Base-by-base conservation (phyloP, 2,113 vertebrate species). In the Tetraodon nigroviridis region DNA sequence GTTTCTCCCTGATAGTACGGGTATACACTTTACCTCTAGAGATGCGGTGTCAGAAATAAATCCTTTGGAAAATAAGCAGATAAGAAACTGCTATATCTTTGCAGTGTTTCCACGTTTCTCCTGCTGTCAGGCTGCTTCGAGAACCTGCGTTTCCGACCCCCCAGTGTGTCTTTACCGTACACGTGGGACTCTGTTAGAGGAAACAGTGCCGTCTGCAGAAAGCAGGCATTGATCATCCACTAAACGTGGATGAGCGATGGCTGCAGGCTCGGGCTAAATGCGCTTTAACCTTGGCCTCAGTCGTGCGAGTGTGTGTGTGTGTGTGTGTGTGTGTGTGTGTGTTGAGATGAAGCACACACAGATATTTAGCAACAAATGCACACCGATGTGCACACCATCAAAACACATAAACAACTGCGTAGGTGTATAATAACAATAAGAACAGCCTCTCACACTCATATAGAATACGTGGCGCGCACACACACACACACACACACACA, bases 221-320 rank as follows among this genome's bases (percentile, higher is more conserved):
- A 74, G 69, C 48, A 15, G 41, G 41, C 72, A 71, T 70, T 29
- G 55, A 71, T 79, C 75, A 72, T 58, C 58, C 6, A 46, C 48
- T 70, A 61, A 64, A 61, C 11, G 21, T 72, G 71, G 52, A 75
- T 61, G 63, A n/a, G 51, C 21, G 15, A 52, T 4, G 32, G 58
- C 67, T 58, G 58, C 37, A 44, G 6, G 19, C 15, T 45, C 54
- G 15, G 7, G 47, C 24, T 72, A 50, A 78, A 72, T 67, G 49
- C 51, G 59, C 49, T 76, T 82, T 76, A 81, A 79, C 70, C 75
- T 72, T 75, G 67, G 55, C 62, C 52, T 37, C 45, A 2, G 64
- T 68, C 11, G 8, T 12, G 32, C 32, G 8, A 3, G 55, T 22
- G 49, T 15, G 13, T 15, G 15, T 15, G 41, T 15, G 41, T 15